Evolutionary conservation across 1,140 invertebrate genomes (phyloP).

Genomic region (Steinernema feltiae): DNA sequence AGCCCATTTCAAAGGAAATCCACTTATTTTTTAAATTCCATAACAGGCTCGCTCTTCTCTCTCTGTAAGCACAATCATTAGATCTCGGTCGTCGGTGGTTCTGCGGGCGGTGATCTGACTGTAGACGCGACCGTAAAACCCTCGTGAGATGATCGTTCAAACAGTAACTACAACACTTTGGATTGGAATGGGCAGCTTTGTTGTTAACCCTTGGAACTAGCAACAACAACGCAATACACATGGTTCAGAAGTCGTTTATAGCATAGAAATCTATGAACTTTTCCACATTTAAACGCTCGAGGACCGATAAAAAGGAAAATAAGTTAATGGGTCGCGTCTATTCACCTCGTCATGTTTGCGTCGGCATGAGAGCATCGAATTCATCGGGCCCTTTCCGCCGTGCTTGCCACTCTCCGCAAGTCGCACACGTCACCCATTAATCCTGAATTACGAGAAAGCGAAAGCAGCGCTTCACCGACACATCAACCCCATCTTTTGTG

Average conservation of each 20-base stretch:
- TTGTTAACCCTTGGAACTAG: too few species aligned
- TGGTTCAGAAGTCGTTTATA: too few species aligned
- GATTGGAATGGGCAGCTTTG: too few species aligned
- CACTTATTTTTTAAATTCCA: background rate
- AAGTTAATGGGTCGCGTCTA: background rate
- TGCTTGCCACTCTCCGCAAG: background rate
- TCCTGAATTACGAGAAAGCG: background rate
- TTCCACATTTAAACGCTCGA: background rate
- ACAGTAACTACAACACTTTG: too few species aligned
- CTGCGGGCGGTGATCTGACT: too few species aligned
- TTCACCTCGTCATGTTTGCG: background rate
- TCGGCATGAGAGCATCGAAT: background rate
- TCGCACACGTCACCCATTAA: background rate
- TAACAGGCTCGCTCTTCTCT: background rate
- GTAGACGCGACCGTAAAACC: too few species aligned
- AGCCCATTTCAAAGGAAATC: slow-evolving; percentile 27
- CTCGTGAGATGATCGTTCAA: too few species aligned
- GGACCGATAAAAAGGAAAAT: background rate
- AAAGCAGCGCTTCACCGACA: background rate
- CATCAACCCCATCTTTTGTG: background rate
- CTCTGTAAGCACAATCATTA: background rate
- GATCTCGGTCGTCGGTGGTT: background rate
- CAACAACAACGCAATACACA: too few species aligned
- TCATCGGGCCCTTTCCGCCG: background rate
- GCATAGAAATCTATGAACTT: too few species aligned